Evolutionary conservation across 2,888 invertebrate species (phyloP).

Genomic region (Alloplasta piceator): DNA sequence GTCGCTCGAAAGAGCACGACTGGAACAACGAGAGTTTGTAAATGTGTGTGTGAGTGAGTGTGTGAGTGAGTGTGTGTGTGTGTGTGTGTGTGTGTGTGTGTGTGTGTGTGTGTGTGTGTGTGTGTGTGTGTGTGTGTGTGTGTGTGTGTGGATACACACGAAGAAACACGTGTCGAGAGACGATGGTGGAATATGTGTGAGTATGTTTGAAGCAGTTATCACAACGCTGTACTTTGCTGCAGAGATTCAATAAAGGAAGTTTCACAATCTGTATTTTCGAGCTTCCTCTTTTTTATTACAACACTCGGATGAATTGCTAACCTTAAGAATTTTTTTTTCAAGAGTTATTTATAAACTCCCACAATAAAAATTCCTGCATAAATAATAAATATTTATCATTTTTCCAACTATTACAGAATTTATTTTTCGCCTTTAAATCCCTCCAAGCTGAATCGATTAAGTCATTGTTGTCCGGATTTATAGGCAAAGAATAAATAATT

Average conservation of each 20-base stretch:
- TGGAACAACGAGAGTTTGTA: conserved; percentile 28
- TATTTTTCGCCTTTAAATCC: not conserved
- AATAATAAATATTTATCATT: too few relatives aligned
- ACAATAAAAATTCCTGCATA: too few relatives aligned
- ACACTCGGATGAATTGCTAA: too few relatives aligned
- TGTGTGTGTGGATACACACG: not conserved
- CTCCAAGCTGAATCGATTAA: too few relatives aligned
- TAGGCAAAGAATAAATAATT: too few relatives aligned
- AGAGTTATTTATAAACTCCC: too few relatives aligned
- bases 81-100: conserved; percentile 1
- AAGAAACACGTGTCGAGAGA: not conserved
- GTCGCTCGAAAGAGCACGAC: conserved; percentile 43
- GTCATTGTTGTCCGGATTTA: too few relatives aligned
- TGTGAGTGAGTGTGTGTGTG: not conserved
- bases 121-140: not conserved
- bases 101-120: not conserved
- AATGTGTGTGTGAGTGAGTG: not conserved
- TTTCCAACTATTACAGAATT: too few relatives aligned
- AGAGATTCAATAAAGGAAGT: conserved; percentile 23
- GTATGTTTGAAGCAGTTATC: conserved; percentile 23
- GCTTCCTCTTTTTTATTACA: not conserved
- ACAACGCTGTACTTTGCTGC: conserved; percentile 6
- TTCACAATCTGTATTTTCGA: conserved; percentile 15
- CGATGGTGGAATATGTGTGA: not conserved
- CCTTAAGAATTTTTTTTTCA: too few relatives aligned